These are phyloP conservation scores for Diadumene lineata DNA, from an alignment of 92 coral and sea anemone genomes.

Conservation along the genomic window DNA sequence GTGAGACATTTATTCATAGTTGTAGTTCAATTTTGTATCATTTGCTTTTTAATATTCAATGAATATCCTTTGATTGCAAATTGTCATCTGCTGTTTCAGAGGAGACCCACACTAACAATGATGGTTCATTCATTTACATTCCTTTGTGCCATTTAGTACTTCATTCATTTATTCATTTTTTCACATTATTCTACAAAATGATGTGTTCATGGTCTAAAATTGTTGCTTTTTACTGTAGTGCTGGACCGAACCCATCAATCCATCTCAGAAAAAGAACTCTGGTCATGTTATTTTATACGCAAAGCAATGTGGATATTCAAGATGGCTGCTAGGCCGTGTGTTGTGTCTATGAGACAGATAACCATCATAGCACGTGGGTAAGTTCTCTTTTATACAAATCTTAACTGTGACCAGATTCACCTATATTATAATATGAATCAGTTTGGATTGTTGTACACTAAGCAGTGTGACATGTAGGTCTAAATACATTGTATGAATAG, in stretches of 20 bases:
- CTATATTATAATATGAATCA: background rate
- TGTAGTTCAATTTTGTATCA: no score
- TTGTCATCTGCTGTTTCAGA: no score
- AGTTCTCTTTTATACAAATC: conserved; percentile 25
- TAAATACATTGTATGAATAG: no score
- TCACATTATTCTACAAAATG: no score
- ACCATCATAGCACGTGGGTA: conserved; percentile 72
- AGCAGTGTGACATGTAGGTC: no score
- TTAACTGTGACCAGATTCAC: background rate
- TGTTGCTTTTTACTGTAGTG: conserved; percentile 42
- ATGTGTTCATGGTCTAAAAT: no score
- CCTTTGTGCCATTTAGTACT: background rate
- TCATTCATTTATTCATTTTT: background rate
- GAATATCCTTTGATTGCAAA: no score
- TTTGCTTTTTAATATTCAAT: no score
- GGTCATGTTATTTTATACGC: conserved; percentile 86
- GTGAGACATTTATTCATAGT: no score
- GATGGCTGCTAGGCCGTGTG: conserved; percentile 81
- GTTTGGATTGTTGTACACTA: no score
- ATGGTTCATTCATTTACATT: background rate
- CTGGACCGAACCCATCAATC: conserved; percentile 70
- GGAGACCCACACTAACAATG: no score
- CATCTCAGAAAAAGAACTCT: conserved; percentile 79
- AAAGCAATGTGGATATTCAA: conserved; percentile 64
- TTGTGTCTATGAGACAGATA: conserved; percentile 67